Base-by-base conservation (phyloP, 2,113 vertebrate species). In the Aptenodytes patagonicus region DNA sequence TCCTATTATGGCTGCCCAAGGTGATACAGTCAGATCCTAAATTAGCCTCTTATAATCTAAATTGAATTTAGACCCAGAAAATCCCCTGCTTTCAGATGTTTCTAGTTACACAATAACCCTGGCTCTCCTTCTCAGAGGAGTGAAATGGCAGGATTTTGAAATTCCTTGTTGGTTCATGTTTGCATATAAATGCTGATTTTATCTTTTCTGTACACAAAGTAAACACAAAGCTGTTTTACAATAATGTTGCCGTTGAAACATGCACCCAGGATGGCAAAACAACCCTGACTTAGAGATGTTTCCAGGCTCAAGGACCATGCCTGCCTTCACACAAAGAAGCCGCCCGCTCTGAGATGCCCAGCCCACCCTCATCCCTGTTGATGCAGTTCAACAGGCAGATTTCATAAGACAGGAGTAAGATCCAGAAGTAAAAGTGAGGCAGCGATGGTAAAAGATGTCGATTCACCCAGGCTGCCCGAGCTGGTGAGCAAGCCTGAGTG, bases 131-230 rank as follows among this genome's bases (percentile, higher is more conserved):
- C 93, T 93, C 93, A 83, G 71, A 85, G 88, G 91, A 96, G 75
- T 78, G 95, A 97, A 96, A 96, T 66, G 92, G 95, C 92, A 97
- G 58, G 93, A 96, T 97, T 98, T 97, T 97, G 96, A 97, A 97
- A 97, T 96, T 88, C 96, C 94, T 96, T 96, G 96, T 97, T 97
- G 94, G 93, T 94, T 97, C 97, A 97, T 89, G 94, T 98, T 97
- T 98, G 96, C 96, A 97, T 97, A 96, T 98, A 96, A 97, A 96
- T 97, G 96, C 94, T 96, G 97, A 98, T 98, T 92, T 94, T 97
- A 97, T 98, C 96, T 97, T 90, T 97, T 86, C 95, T 96, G 96
- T 97, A 97, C 94, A 97, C 95, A 97, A 96, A 95, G 97, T 97
- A 95, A 97, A 98, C 94, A 96, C 89, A 95, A 95, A 97, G 91